Evolutionary conservation across 2,888 invertebrate genomes (phyloP), one percentile per base, ranked within the genome.

Genomic region (Herminia tarsipennalis): DNA sequence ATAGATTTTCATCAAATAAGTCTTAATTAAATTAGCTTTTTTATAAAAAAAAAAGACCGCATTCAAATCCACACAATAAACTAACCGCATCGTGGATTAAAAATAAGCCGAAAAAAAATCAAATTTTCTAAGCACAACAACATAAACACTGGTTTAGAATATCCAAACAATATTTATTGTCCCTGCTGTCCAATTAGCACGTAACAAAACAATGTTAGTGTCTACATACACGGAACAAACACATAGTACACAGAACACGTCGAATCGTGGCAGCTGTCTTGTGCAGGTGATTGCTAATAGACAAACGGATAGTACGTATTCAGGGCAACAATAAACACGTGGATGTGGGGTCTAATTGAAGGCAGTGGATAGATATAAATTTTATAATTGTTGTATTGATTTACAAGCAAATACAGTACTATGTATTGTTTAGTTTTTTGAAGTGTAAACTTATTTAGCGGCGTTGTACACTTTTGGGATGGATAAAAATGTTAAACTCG

Each of bases 261-360:
- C 33, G 60, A 47, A 47, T 28, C 60, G 34, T 44, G 56, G 45
- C 45, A 49, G 42, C 56, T 63, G 67, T 66, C 66, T 64, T 56
- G 47, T 61, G 54, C 67, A 66, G 64, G 56, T 66, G 65, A 62
- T 62, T 52, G 63, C 50, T 56, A 66, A 63, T 66, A 66, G 60
- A 61, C 67, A 66, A 51, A 53, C 51, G 51, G 50, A 54, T 30
- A 40, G 24, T 39, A 56, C 41, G 48, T 54, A 49, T 55, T 46
- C 24, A 16, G 28, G 13, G 32, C 36, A 36, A 46, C 32, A 35
- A 33, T 24, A 33, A 24, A 24, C 37, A 41, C 13, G 3, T 29
- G 20, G 6, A 36, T 25, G 22, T 35, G 13, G 20, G 9, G 41
- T 21, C 3, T 1, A 17, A 32, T 10, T 43, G 12, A 1, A 2